Conservation (phyloP, 2,113 vertebrate genomes). For the Erinaceus europaeus region DNA sequence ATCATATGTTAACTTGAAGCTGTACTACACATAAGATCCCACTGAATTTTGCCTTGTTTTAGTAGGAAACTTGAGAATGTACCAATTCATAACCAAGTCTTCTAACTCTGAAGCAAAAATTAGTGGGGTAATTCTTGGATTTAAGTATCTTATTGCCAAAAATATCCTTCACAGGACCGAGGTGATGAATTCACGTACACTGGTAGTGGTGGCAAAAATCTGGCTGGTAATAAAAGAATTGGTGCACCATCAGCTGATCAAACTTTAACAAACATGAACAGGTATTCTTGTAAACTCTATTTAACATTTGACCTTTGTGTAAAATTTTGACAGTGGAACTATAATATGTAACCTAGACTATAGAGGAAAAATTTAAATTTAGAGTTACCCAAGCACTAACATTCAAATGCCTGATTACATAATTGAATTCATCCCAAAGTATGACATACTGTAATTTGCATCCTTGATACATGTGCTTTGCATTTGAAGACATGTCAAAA, state of each 20-base stretch:
- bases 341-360: not conserved
- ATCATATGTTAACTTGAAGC: not conserved
- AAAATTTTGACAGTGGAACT: not conserved
- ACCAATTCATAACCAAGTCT: not conserved
- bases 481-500: slow-evolving; percentile 20
- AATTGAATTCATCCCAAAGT: not conserved
- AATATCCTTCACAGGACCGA: slow-evolving; percentile 87
- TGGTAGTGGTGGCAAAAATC: slow-evolving; percentile 97
- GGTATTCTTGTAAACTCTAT: slow-evolving; percentile 83
- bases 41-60: slow-evolving; percentile 23
- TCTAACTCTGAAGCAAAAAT: slow-evolving; percentile 50
- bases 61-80: not conserved
- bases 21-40: not conserved
- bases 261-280: slow-evolving; percentile 99
- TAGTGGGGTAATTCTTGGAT: not conserved
- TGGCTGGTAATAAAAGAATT: slow-evolving; percentile 98
- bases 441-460: not conserved
- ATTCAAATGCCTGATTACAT: not conserved
- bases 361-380: slow-evolving; percentile 26
- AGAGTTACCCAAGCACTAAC: slow-evolving; percentile 29
- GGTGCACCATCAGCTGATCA: slow-evolving; percentile 98
- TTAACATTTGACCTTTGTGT: not conserved
- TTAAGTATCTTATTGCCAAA: slow-evolving; percentile 60
- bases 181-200: slow-evolving; percentile 99
- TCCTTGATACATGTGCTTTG: not conserved